Percentiles rank a stretch among this genome's conserved stretches.
These are phyloP conservation scores for Xylophagus ater DNA, from an alignment of 2,888 invertebrate species.

Conservation along the genomic window DNA sequence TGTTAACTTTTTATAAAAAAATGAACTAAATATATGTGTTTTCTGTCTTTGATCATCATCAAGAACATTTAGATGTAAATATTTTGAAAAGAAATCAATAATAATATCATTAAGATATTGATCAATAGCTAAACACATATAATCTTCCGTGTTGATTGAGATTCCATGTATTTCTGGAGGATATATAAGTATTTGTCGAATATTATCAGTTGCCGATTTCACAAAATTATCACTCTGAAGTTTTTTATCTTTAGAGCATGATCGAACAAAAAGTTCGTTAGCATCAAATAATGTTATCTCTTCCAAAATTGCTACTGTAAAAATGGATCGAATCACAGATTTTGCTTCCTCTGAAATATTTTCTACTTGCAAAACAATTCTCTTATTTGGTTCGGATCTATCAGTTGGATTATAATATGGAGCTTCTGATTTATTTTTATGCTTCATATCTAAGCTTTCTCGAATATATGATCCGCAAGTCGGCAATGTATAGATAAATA, in stretches of 20 bases:
- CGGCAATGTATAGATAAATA: slow-evolving; percentile 67
- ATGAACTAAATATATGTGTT: slow-evolving; percentile 91
- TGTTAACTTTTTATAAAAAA: slow-evolving; percentile 89
- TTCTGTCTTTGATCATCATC: slow-evolving; percentile 60
- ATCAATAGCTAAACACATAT: slow-evolving; percentile 79
- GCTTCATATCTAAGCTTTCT: slow-evolving; percentile 54
- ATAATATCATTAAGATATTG: slow-evolving; percentile 96
- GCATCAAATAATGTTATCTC: slow-evolving; percentile 67
- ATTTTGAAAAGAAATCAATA: slow-evolving; percentile 93
- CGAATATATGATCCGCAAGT: slow-evolving; percentile 58
- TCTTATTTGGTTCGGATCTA: slow-evolving; percentile 54
- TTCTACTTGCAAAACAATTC: slow-evolving; percentile 67
- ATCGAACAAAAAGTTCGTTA: slow-evolving; percentile 67
- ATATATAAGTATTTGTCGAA: slow-evolving; percentile 64
- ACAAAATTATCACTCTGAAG: slow-evolving; percentile 36
- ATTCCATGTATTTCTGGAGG: slow-evolving; percentile 81
- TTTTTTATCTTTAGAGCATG: slow-evolving; percentile 36
- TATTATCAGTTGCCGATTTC: slow-evolving; percentile 42
- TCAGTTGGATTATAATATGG: slow-evolving; percentile 51
- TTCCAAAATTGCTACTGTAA: slow-evolving; percentile 47
- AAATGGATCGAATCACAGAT: slow-evolving; percentile 52
- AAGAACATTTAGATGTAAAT: slow-evolving; percentile 62
- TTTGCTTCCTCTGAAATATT: slow-evolving; percentile 54
- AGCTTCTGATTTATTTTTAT: slow-evolving; percentile 34
- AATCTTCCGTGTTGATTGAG: slow-evolving; percentile 87